phyloP scores from a whole-genome alignment of 2,797 vertebrate genomes.

The Tokudaia tokunoshimensis region DNA sequence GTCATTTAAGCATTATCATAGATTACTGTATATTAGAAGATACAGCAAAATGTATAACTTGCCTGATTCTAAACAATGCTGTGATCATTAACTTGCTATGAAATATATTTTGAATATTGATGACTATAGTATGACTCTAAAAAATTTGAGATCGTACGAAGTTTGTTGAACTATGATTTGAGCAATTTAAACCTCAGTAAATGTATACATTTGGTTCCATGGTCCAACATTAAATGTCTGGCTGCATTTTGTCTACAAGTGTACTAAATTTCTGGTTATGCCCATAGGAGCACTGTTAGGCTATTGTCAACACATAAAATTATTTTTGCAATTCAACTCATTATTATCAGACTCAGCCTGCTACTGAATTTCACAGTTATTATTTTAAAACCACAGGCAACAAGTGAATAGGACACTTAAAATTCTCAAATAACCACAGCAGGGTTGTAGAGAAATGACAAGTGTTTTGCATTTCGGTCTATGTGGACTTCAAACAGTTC shows the following conservation, averaged over 20 bases:
- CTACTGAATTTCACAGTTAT: not conserved
- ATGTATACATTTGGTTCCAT: not conserved
- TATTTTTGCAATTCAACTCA: not conserved
- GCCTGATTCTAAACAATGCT: not conserved
- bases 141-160: not conserved
- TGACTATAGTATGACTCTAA: not conserved
- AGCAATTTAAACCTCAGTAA: not conserved
- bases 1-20: not conserved
- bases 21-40: not conserved
- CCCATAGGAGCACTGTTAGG: not conserved
- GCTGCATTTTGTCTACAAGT: not conserved
- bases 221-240: not conserved
- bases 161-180: not conserved
- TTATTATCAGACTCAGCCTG: not conserved
- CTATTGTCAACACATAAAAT: not conserved
- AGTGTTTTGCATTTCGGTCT: not conserved
- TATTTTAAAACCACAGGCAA: slow-evolving; percentile 10
- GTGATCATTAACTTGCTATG: not conserved
- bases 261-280: not conserved
- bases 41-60: not conserved
- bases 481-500: not conserved
- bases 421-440: not conserved
- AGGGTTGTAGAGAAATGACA: not conserved
- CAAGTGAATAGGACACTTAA: not conserved
- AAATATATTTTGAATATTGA: not conserved